phyloP scores from a whole-genome alignment of 2,797 vertebrate genomes.

The Sebastes jordani region DNA sequence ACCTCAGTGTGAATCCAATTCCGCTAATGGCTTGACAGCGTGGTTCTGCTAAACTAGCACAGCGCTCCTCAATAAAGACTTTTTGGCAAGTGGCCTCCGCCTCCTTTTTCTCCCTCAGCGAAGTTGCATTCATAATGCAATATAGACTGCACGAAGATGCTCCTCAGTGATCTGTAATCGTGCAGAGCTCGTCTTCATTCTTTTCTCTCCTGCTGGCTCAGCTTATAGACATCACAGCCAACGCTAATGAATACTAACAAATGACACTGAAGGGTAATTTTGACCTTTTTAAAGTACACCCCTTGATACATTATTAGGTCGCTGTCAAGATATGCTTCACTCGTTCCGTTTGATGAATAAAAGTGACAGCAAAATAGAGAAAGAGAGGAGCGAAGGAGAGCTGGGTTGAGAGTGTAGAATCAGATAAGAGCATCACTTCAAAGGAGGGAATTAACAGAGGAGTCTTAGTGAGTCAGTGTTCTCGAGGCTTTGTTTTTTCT shows the following conservation, averaged over 20 bases:
- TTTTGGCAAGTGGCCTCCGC: neutral
- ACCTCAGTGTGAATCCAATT: conserved; percentile 73
- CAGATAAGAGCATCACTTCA: conserved; percentile 27
- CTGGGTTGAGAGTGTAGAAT: neutral
- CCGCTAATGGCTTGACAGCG: conserved; percentile 65
- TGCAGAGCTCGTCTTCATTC: neutral
- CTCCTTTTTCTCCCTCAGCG: neutral
- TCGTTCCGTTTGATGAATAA: neutral
- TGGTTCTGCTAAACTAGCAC: conserved; percentile 42
- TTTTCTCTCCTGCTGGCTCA: neutral
- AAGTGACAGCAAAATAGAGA: neutral
- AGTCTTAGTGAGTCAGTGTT: conserved; percentile 26
- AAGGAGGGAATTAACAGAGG: conserved; percentile 39
- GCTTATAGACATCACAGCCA: neutral
- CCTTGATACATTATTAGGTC: neutral
- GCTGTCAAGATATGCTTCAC: conserved; percentile 3
- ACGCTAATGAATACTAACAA: conserved; percentile 8
- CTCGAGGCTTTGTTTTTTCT: conserved; percentile 61
- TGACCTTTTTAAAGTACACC: neutral
- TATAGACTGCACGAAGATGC: neutral
- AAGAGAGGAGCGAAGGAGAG: neutral
- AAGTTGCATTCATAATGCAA: conserved; percentile 4
- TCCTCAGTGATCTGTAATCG: neutral
- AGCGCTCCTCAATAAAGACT: conserved; percentile 37
- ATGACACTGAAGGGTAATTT: neutral